Evolutionary conservation across 2,113 vertebrate species (phyloP).

Genomic region (Eolophus roseicapilla): DNA sequence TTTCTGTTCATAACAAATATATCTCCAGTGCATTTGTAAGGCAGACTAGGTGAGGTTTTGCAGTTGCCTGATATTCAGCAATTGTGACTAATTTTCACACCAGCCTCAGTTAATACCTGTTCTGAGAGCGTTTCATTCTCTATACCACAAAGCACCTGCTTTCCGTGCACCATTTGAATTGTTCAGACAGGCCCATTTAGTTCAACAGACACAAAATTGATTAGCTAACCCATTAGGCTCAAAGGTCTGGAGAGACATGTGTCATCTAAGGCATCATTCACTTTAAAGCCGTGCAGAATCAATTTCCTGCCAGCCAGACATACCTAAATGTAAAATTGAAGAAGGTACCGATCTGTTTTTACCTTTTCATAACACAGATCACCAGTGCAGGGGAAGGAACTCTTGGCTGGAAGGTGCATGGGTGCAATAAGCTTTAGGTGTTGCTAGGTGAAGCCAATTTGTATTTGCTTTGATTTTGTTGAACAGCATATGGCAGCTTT

Average conservation of each 20-base stretch:
- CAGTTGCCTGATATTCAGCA: neutral
- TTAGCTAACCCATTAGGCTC: neutral
- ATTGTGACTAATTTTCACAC: neutral
- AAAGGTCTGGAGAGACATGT: neutral
- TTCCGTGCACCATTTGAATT: neutral
- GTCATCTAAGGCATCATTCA: neutral
- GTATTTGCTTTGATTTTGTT: neutral
- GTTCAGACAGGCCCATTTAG: neutral
- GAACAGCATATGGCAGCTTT: neutral
- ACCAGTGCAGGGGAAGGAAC: neutral
- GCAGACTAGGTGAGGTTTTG: neutral
- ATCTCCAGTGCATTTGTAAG: neutral
- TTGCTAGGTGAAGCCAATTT: slow-evolving; percentile 10
- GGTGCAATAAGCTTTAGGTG: neutral
- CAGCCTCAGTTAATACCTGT: neutral
- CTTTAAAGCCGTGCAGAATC: neutral
- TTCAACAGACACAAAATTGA: slow-evolving; percentile 3
- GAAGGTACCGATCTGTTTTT: neutral
- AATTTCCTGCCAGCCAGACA: neutral
- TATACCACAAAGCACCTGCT: neutral
- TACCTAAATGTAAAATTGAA: neutral
- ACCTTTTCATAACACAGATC: neutral
- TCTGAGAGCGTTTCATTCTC: neutral
- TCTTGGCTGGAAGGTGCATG: neutral
- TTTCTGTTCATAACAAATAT: neutral